Evolutionary conservation across 2,888 invertebrate species (phyloP).

Genomic region (Yponomeuta cagnagella): DNA sequence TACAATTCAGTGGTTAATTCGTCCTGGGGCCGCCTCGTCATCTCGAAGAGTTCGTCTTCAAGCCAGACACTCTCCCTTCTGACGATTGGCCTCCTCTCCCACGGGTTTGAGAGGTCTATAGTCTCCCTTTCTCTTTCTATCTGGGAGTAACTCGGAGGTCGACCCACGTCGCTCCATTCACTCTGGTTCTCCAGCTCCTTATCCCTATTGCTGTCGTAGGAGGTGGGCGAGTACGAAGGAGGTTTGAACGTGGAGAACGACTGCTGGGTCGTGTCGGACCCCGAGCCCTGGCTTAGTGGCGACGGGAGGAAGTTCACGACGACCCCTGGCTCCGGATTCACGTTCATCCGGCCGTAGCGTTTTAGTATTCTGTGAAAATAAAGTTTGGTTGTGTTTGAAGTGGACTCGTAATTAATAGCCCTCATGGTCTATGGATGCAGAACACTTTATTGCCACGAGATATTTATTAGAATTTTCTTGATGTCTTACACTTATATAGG

Average conservation of each 20-base stretch:
- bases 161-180: conserved; percentile 72
- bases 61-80: conserved; percentile 78
- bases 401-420: neutral
- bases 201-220: conserved; percentile 65
- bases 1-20: conserved; percentile 91
- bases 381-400: no score
- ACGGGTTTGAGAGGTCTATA: conserved; percentile 62
- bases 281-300: conserved; percentile 64
- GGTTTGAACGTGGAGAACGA: conserved; percentile 72
- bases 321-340: conserved; percentile 68
- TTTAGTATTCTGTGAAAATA: conserved; percentile 70
- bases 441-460: no score
- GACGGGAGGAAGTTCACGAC: conserved; percentile 83
- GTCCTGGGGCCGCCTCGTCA: conserved; percentile 91
- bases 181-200: conserved; percentile 65
- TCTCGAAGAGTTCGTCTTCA: conserved; percentile 88
- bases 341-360: conserved; percentile 77
- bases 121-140: conserved; percentile 57
- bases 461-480: no score
- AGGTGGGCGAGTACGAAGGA: conserved; percentile 68
- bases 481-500: no score
- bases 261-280: conserved; percentile 59
- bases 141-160: conserved; percentile 60
- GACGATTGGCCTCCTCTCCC: conserved; percentile 68
- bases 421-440: neutral